These are phyloP conservation scores for Phaedon cochleariae DNA, from an alignment of 2,888 invertebrate species.

Conservation along the genomic window DNA sequence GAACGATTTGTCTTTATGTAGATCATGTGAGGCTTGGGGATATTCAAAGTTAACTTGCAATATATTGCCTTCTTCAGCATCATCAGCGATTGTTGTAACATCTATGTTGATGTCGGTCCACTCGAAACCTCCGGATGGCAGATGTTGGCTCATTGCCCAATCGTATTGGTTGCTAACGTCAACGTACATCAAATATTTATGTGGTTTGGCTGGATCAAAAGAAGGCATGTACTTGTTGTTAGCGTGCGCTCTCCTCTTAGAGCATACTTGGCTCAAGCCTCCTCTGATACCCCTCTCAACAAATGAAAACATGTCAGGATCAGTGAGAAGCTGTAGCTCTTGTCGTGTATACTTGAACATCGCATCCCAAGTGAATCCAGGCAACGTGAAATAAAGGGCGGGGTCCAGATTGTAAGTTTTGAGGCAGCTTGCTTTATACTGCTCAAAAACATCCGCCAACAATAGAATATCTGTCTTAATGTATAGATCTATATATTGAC, in stretches of 20 bases:
- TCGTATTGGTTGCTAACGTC: constrained; percentile 41
- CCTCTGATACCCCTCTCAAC: constrained; percentile 51
- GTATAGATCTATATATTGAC: too few species aligned
- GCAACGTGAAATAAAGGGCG: constrained; percentile 12
- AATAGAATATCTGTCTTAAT: too few species aligned
- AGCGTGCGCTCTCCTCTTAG: too few species aligned
- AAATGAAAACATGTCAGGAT: constrained; percentile 50
- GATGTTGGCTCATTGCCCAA: constrained; percentile 38
- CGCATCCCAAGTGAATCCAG: constrained; percentile 46
- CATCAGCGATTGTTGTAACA: constrained; percentile 24
- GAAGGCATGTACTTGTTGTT: background rate
- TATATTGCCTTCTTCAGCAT: constrained; percentile 39
- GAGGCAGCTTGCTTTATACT: too few species aligned
- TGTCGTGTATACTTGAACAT: constrained; percentile 47
- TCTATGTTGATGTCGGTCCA: constrained; percentile 24
- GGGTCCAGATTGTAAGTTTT: too few species aligned
- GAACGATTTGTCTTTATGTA: constrained; percentile 41
- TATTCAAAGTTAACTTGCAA: constrained; percentile 60
- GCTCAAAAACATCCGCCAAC: too few species aligned
- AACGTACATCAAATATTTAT: constrained; percentile 10
- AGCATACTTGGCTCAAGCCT: constrained; percentile 42
- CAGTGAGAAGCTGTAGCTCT: constrained; percentile 45
- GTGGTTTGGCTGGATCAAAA: constrained; percentile 1
- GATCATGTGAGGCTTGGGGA: constrained; percentile 53
- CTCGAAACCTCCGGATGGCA: constrained; percentile 43